phyloP scores from a whole-genome alignment of 2,113 vertebrate genomes.

The Sinocyclocheilus rhinocerous region DNA sequence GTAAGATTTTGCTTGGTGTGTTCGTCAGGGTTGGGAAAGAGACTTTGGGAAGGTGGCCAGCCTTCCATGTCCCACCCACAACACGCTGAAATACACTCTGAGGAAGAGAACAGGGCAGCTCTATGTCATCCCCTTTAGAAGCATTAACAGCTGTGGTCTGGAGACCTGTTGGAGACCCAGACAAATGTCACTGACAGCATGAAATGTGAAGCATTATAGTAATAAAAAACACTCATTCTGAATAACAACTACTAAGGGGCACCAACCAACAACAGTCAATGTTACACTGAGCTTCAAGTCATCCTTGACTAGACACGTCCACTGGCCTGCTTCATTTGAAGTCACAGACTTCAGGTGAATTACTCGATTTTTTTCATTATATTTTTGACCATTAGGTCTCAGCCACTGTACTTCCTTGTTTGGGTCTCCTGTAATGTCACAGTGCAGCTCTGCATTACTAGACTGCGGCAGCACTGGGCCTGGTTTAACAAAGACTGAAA shows the following conservation, averaged over 20 bases:
- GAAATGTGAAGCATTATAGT: background rate
- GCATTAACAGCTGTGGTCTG: background rate
- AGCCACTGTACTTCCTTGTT: constrained; percentile 40
- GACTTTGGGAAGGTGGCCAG: background rate
- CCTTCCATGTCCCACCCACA: background rate
- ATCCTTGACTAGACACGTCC: constrained; percentile 15
- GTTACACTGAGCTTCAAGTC: background rate
- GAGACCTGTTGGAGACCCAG: constrained; percentile 8
- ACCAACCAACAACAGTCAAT: constrained; percentile 44
- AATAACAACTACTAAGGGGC: background rate
- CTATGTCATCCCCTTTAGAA: background rate
- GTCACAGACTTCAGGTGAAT: background rate
- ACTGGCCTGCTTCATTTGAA: background rate
- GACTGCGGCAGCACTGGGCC: background rate
- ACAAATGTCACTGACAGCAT: background rate
- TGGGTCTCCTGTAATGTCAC: background rate
- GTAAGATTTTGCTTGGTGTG: background rate
- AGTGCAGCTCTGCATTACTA: constrained; percentile 39
- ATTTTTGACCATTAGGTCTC: accelerated
- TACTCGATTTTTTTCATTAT: accelerated
- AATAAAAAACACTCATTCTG: background rate
- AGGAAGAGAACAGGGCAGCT: constrained; percentile 36
- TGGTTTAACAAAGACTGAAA: constrained; percentile 46
- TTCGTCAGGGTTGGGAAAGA: background rate
- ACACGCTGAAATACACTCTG: background rate